Conservation (phyloP, 2,113 vertebrate species). For the Tringa solitaria region DNA sequence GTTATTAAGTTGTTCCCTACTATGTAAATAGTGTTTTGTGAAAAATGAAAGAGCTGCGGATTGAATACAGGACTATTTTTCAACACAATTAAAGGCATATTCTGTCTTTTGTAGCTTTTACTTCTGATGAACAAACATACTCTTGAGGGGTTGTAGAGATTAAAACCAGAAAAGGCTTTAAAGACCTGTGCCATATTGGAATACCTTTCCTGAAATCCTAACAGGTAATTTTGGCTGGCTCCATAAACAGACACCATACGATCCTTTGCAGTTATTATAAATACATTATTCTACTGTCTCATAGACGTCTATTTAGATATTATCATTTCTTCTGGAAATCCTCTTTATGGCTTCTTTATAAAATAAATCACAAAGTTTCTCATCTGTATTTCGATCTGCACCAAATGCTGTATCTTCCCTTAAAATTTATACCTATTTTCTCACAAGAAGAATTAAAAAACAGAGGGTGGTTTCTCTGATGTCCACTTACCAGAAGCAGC, state of each 20-base stretch:
- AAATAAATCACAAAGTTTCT: background rate
- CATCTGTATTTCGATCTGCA: background rate
- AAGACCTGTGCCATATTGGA: background rate
- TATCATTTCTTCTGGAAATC: background rate
- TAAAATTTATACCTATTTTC: background rate
- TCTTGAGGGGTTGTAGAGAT: background rate
- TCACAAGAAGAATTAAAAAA: background rate
- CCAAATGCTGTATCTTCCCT: background rate
- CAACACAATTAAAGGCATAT: background rate
- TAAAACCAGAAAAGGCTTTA: background rate
- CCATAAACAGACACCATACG: fast-evolving
- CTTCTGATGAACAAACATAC: background rate
- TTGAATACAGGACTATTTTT: background rate
- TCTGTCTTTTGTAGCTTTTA: background rate
- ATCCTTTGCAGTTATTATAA: background rate
- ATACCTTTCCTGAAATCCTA: background rate
- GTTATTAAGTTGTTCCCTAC: background rate
- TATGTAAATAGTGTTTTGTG: background rate
- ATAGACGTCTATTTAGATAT: background rate
- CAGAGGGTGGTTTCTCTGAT: background rate
- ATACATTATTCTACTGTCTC: background rate
- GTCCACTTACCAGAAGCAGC: background rate
- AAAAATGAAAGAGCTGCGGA: background rate
- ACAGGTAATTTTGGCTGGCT: background rate
- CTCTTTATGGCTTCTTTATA: background rate